Evolutionary conservation across 2,888 invertebrate species (phyloP), one percentile per base, ranked within the genome.

Genomic region (Oscheius sp.): DNA sequence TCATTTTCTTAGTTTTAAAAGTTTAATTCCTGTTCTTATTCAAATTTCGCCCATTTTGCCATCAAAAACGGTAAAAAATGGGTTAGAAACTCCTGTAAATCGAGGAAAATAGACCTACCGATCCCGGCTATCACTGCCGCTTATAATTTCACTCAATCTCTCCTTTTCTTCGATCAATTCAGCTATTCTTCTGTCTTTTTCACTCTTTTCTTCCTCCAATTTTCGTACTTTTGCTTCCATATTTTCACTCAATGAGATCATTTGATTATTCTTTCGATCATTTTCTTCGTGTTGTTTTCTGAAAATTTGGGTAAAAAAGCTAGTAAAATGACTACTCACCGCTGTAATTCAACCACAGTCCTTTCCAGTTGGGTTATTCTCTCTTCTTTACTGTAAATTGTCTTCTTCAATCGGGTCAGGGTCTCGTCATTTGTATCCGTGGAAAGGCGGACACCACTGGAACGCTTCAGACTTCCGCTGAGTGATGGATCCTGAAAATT

Each of bases 301-400:
- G 27, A 63, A 76, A 43, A 27, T 12, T 35, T 35, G 9, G 35
- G 35, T 53, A 21, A 21, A 35, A 35, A 35, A 35, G 9, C 35
- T 35, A 9, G 35, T 35, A 35, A 35, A n/a, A n/a, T n/a, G n/a
- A n/a, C n/a, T n/a, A 12, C 56, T 21, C 53, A 76, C 78, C 76
- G 81, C 70, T 83, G 78, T 55, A 85, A 73, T 27, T 87, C 84
- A 25, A 76, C 73, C 13, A 87, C 70, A 49, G 76, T 77, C n/a
- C 74, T 73, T 61, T 87, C 86, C 53, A 87, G 73, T 35, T 86
- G 82, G 52, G 77, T 72, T 55, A 87, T 87, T 49, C 83, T 81
- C 25, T 87, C 87, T 52, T 87, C 87, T 61, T 83, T 85, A 9
- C 76, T 69, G 55, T 79, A 74, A 45, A 85, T 70, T 16, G 76